phyloP scores from a whole-genome alignment of 2,797 vertebrate species.

The Hirundo rustica region DNA sequence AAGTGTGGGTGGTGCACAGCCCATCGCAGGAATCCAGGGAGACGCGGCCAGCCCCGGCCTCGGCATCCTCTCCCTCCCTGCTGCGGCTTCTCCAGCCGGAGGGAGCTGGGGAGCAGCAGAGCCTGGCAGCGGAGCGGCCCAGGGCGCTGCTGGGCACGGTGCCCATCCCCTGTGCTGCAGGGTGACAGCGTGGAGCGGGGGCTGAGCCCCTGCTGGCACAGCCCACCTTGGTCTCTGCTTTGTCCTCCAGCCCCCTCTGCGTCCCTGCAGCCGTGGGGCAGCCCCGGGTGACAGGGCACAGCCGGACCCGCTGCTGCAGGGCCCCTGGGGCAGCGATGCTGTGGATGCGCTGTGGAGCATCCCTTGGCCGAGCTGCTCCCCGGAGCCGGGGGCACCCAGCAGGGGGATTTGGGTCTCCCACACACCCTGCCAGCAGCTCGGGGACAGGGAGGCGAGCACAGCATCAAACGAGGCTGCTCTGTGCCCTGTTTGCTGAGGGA shows the following conservation, averaged over 20 bases:
- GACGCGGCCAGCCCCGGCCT: neutral
- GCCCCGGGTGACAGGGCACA: neutral
- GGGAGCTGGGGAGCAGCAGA: neutral
- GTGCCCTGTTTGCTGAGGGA: neutral
- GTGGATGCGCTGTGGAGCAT: neutral
- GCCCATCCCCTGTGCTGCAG: neutral
- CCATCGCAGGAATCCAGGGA: neutral
- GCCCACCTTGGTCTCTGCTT: neutral
- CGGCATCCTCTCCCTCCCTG: neutral
- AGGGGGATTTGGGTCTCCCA: neutral
- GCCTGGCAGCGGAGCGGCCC: neutral
- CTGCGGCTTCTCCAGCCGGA: neutral
- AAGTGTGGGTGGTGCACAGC: neutral
- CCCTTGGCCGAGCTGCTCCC: neutral
- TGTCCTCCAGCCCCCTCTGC: neutral
- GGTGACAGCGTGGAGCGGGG: neutral
- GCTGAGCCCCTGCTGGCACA: neutral
- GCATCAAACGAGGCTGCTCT: neutral
- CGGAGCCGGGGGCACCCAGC: neutral
- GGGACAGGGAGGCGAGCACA: neutral
- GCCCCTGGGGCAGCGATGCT: neutral
- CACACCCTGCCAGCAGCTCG: neutral
- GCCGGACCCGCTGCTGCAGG: neutral
- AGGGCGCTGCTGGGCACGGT: fast-evolving
- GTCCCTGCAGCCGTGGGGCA: neutral